Evolutionary conservation across 2,888 invertebrate species (phyloP), one percentile per base, ranked within the genome.

Genomic region (Chrysotoxum bicinctum): DNA sequence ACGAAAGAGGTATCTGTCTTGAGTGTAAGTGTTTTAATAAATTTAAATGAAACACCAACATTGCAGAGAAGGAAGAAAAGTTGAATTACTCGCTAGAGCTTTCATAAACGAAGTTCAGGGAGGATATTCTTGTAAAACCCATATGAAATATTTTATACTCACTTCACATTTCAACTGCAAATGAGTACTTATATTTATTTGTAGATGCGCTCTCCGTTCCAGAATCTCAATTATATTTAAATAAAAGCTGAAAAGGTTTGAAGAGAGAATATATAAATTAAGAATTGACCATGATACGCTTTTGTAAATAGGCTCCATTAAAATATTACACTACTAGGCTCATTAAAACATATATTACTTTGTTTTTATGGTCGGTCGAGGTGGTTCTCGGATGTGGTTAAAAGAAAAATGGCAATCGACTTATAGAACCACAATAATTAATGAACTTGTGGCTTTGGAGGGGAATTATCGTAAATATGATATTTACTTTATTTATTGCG

Each of bases 401-500:
- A 23, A 4, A 60, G n/a, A 26, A 40, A 5, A 40, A 60, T 23
- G 9, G 23, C 60, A 60, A 60, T 26, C 6, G 60, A 60, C 37
- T 58, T 58, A 23, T n/a, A 14, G 5, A 37, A 60, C 60, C 37
- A 60, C 40, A 26, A 26, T 40, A 60, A 60, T 60, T 60, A 60
- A 60, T 60, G 40, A 40, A 60, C 60, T 40, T 60, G 21, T 23
- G 37, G 60, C 23, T 26, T 26, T 40, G 14, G 26, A 60, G 16
- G 40, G n/a, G 40, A 60, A 60, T 60, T 60, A 60, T 60, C 60
- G 40, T 60, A 40, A 60, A 60, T 60, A 60, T 40, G n/a, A n/a
- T 23, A 40, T 26, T 16, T 40, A 4, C 26, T 40, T n/a, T n/a
- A n/a, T n/a, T 26, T 40, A 58, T 43, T 43, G 16, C 43, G 8